Conservation (phyloP, 2,113 vertebrate species). For the Poicephalus meyeri region DNA sequence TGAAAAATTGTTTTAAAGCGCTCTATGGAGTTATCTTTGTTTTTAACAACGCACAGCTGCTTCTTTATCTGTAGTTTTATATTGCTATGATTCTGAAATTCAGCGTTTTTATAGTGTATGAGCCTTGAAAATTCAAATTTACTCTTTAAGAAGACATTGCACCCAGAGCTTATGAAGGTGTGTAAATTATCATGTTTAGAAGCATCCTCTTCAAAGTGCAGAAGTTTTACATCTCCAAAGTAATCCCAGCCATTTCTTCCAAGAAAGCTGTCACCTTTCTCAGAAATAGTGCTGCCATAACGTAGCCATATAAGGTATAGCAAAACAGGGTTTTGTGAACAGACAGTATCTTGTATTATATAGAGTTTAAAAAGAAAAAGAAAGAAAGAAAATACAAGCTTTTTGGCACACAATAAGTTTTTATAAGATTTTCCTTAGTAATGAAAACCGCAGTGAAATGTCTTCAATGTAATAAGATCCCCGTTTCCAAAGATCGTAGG, state of each 20-base stretch:
- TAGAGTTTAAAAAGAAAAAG: not conserved
- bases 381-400: not conserved
- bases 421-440: not conserved
- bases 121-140: not conserved
- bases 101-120: not conserved
- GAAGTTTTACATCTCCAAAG: not conserved
- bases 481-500: not conserved
- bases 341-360: not conserved
- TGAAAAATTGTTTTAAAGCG: not conserved
- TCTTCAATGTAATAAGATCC: not conserved
- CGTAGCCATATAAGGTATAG: not conserved
- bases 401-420: not conserved
- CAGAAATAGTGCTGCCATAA: not conserved
- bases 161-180: not conserved
- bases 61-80: not conserved
- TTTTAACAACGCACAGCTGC: not conserved
- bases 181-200: not conserved
- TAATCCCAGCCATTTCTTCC: not conserved
- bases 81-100: not conserved
- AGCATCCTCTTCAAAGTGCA: not conserved
- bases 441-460: not conserved
- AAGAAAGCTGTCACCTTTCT: not conserved
- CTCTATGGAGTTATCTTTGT: not conserved
- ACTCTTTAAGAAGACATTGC: not conserved
- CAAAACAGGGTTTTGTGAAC: not conserved